Percentiles rank a stretch among this genome's conserved stretches.
These are phyloP conservation scores for Pangasius larnaudii DNA, from an alignment of 2,797 vertebrate genomes.

Conservation along the genomic window DNA sequence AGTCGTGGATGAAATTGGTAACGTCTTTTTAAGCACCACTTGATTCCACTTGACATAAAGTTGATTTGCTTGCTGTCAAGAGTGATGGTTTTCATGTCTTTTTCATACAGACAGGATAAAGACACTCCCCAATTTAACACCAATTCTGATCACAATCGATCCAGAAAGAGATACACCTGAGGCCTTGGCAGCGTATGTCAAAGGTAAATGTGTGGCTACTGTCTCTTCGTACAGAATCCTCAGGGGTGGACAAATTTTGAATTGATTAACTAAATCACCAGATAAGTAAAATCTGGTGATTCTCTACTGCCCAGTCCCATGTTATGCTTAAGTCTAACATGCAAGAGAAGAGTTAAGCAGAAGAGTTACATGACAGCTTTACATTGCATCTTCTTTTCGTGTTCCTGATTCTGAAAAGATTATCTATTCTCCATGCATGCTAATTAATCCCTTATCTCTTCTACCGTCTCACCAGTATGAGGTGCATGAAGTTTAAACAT, in stretches of 20 bases:
- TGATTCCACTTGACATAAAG: not conserved
- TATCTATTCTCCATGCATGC: not conserved
- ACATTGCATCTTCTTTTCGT: not conserved
- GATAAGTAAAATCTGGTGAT: not conserved
- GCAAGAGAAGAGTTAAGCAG: too few species aligned
- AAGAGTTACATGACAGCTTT: not conserved
- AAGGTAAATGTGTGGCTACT: slow-evolving; percentile 78
- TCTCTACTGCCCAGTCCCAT: not conserved
- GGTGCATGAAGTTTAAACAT: not conserved
- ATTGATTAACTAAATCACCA: not conserved
- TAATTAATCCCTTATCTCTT: not conserved
- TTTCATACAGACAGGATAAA: slow-evolving; percentile 79
- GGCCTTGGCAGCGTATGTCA: slow-evolving; percentile 87
- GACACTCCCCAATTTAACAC: slow-evolving; percentile 86
- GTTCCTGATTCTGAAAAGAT: not conserved
- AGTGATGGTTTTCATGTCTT: not conserved
- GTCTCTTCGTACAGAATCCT: not conserved
- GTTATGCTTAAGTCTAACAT: not conserved
- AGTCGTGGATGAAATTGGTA: slow-evolving; percentile 93
- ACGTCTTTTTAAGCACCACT: slow-evolving; percentile 11
- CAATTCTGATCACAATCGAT: slow-evolving; percentile 94
- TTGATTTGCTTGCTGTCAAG: not conserved
- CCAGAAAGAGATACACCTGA: slow-evolving; percentile 88
- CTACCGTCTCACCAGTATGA: not conserved
- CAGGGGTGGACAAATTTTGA: not conserved